Evolutionary conservation across 2,113 vertebrate species (phyloP), one percentile per base, ranked within the genome.

Genomic region (Leucopsar rothschildi): DNA sequence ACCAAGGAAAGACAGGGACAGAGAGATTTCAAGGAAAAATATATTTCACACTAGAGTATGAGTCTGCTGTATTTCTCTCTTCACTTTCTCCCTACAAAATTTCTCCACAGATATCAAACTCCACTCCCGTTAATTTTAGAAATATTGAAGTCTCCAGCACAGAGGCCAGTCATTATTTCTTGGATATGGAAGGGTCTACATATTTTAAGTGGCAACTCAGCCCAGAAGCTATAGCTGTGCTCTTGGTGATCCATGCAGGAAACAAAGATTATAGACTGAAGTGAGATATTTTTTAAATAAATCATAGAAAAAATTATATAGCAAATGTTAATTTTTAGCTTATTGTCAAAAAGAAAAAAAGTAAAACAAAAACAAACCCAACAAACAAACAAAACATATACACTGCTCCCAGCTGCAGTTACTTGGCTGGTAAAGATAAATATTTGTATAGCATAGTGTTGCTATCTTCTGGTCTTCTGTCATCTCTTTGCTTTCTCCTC

Each of bases 141-240:
- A 93, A 49, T 64, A 40, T 24, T 64, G 27, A 64, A 40, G 6
- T 18, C 19, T 69, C 33, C 24, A 39, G 6, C 27, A 69, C 19
- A 89, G 12, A 86, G 2, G 19, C 12, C 39, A 52, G 10, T 22
- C 24, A 50, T 73, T 56, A 47, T 76, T 83, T 90, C 61, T 79
- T 17, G 49, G 8, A 53, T 22, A 17, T 23, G 8, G 47, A 77
- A 55, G 2, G 0, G 6, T 66, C 12, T 28, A 22, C 0, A 3
- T 49, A 14, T 6, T 50, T 1, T 53, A 59, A 68, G 21, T 44
- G 21, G 9, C 7, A 89, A 15, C 10, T 57, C 24, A 80, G 22
- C 9, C n/a, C 57, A 61, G 42, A 89, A 91, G 11, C 12, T 28
- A 17, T 11, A 66, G 25, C 23, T 88, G n/a, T 69, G 17, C 7